Evolutionary conservation across 2,113 vertebrate genomes (phyloP), one percentile per base, ranked within the genome.

Genomic region (Mesitornis unicolor): DNA sequence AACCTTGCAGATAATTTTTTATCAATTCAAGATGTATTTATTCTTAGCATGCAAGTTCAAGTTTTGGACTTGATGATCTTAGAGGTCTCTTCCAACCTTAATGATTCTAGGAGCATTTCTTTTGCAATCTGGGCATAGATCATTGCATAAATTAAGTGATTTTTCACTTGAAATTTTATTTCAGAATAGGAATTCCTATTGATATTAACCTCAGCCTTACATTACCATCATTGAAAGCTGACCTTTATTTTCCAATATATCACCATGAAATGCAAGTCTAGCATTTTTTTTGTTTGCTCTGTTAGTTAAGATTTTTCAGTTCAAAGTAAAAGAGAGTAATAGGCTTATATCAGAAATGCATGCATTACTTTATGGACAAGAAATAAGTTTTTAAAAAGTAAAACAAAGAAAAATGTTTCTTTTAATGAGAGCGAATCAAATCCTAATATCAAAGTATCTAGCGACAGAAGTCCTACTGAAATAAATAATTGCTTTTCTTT

Each of bases 161-260:
- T 95, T 97, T 96, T 74, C 87, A 86, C 85, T 93, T 90, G 86
- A 96, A 96, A 93, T 93, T 85, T 94, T 60, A 94, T 93, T 94
- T 87, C 48, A 68, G 79, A 56, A 53, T 68, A 65, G 20, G 68
- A 94, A 84, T 88, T 10, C 35, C 57, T 90, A 21, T 63, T 87
- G 78, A 60, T 67, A 87, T 88, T 95, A 91, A 91, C 68, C 48
- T 38, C 85, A 68, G 85, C 65, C 84, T 28, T 85, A 48, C 77
- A 59, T 16, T 47, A 45, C 43, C 64, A 28, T 45, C 54, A 51
- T 26, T 10, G 75, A 53, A 93, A 84, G 76, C 47, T 56, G 43
- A 89, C 20, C 22, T 89, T 89, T 95, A 68, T 80, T 81, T 84
- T 31, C 76, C 93, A 93, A 76, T 69, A 91, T 80, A 91, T 73